Conservation (phyloP, 2,797 vertebrate genomes). For the Sebastes hubbsi region DNA sequence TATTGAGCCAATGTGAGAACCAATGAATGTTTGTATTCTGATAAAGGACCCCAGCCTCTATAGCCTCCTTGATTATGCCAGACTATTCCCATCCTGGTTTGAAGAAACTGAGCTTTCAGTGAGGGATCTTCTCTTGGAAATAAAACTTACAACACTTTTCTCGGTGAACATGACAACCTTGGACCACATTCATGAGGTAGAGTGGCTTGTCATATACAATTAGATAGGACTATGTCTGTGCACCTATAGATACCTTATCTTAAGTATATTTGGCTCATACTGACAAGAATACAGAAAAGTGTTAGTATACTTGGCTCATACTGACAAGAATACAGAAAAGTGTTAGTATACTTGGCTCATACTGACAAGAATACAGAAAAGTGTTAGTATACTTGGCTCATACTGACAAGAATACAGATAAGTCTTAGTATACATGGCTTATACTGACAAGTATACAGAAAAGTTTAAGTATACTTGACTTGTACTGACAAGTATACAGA, state of each 20-base stretch:
- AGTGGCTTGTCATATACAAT: background rate
- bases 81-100: background rate
- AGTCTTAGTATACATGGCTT: fast-evolving
- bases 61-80: background rate
- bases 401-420: no score
- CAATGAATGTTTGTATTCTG: conserved; percentile 52
- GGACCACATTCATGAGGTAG: conserved; percentile 45
- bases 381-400: no score
- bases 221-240: background rate
- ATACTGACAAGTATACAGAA: no score
- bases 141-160: background rate
- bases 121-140: conserved; percentile 8
- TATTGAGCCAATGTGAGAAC: conserved; percentile 35
- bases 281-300: no score
- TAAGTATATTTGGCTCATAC: background rate
- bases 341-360: fast-evolving
- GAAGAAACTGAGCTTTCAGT: background rate
- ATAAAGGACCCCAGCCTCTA: conserved; percentile 30
- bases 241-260: background rate
- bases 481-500: fast-evolving
- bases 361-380: no score
- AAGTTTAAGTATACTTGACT: no score
- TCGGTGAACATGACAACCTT: background rate
- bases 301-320: no score
- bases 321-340: no score